phyloP scores from a whole-genome alignment of 1,140 invertebrate species.

The Penaeus indicus region DNA sequence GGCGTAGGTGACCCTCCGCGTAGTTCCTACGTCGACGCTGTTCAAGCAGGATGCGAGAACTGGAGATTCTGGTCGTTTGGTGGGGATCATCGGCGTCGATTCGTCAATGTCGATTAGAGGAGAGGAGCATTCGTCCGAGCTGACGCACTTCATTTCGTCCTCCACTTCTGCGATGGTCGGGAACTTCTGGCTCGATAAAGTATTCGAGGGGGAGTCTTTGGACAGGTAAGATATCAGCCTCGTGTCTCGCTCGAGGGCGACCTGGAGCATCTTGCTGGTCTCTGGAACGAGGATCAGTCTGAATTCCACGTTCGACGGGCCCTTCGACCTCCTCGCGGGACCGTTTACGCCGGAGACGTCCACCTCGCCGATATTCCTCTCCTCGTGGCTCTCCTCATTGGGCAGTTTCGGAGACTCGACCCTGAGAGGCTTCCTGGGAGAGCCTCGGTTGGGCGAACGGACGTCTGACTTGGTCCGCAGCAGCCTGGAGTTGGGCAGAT shows the following conservation, averaged over 20 bases:
- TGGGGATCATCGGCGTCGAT: slow-evolving; percentile 1
- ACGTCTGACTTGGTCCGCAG: slow-evolving; percentile 44
- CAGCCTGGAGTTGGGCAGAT: slow-evolving; percentile 50
- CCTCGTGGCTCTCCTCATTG: no score
- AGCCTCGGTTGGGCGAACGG: neutral
- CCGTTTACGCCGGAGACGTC: no score
- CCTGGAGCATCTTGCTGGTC: slow-evolving; percentile 52
- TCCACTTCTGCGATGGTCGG: slow-evolving; percentile 46
- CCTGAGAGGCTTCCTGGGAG: slow-evolving; percentile 45
- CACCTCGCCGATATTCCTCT: no score
- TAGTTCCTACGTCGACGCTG: neutral
- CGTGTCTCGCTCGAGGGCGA: slow-evolving; percentile 47
- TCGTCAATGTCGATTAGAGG: slow-evolving; percentile 8
- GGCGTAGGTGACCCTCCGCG: neutral
- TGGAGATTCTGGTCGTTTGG: neutral
- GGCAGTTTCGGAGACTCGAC: slow-evolving; percentile 48
- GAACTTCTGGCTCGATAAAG: slow-evolving; percentile 5
- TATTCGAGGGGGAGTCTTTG: slow-evolving; percentile 8
- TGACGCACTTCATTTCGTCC: slow-evolving; percentile 33
- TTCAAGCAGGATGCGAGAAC: neutral
- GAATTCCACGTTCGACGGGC: slow-evolving; percentile 27
- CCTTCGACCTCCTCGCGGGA: neutral
- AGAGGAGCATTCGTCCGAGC: neutral
- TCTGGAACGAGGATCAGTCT: slow-evolving; percentile 46
- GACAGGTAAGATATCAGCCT: slow-evolving; percentile 35